These are phyloP conservation scores for Stenodera caucasica DNA, from an alignment of 2,888 invertebrate species.

Conservation along the genomic window DNA sequence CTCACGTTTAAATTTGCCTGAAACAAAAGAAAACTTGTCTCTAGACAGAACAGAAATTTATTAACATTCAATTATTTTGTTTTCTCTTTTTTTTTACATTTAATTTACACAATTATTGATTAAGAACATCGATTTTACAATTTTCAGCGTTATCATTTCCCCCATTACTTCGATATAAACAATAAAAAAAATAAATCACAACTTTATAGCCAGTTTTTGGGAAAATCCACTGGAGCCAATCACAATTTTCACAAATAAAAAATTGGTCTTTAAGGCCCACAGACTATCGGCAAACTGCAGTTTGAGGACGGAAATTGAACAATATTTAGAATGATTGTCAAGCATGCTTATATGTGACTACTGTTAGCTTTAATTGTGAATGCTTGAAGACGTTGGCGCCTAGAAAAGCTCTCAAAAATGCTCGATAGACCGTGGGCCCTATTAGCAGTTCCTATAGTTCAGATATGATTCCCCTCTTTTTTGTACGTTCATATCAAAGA, in stretches of 20 bases:
- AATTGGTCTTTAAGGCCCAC: not conserved
- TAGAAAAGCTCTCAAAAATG: no score
- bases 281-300: no score
- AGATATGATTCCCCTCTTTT: not conserved
- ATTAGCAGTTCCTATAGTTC: no score
- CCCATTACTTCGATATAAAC: not conserved
- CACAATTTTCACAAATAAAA: not conserved
- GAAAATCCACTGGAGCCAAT: slow-evolving; percentile 5
- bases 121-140: slow-evolving; percentile 8
- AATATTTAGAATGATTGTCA: no score
- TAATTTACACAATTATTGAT: slow-evolving; percentile 13
- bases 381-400: no score
- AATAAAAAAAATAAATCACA: not conserved
- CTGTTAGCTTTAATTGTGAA: no score
- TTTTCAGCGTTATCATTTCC: slow-evolving; percentile 12
- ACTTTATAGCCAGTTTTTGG: not conserved
- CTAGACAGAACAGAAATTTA: slow-evolving; percentile 3
- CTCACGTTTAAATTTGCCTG: slow-evolving; percentile 44
- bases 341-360: no score
- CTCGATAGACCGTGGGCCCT: no score
- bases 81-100: no score
- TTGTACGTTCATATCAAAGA: slow-evolving; percentile 1
- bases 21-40: slow-evolving; percentile 24
- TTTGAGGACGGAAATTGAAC: no score
- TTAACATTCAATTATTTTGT: slow-evolving; percentile 10